Evolutionary conservation across 2,888 invertebrate genomes (phyloP).

Genomic region (Drosophila robusta): DNA sequence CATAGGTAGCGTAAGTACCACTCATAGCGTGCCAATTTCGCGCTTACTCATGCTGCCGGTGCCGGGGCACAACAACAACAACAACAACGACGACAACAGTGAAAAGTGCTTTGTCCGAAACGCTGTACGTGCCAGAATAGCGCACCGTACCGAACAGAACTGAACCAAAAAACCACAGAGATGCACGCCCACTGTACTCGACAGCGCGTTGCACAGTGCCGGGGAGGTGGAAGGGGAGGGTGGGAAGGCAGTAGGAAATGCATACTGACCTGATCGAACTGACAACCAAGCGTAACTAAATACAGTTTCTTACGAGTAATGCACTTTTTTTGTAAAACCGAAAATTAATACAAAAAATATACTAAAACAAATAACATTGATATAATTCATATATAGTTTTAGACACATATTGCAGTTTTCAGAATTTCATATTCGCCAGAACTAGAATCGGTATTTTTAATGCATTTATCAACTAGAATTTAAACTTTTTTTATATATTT

Average conservation of each 20-base stretch:
- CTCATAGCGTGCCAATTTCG: constrained; percentile 62
- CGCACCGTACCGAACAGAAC: constrained; percentile 20
- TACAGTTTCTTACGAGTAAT: neutral
- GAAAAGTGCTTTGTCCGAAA: constrained; percentile 24
- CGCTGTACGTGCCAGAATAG: constrained; percentile 44
- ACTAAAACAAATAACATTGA: too few species aligned
- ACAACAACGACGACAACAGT: constrained; percentile 12
- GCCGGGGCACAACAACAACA: constrained; percentile 24
- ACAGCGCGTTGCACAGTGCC: neutral
- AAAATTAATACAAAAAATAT: too few species aligned
- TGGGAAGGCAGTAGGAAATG: constrained; percentile 18
- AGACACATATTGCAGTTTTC: too few species aligned
- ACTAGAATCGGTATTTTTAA: too few species aligned
- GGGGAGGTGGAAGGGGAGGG: too few species aligned
- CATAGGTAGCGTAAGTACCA: constrained; percentile 31
- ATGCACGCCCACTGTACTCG: constrained; percentile 34
- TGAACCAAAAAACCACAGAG: constrained; percentile 20
- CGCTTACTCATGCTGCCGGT: constrained; percentile 60
- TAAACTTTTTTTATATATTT: too few species aligned
- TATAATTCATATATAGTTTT: too few species aligned
- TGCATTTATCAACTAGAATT: too few species aligned
- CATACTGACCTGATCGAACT: constrained; percentile 22
- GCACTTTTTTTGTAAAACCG: too few species aligned
- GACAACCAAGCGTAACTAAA: constrained; percentile 15
- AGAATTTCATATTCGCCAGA: too few species aligned